Evolutionary conservation across 2,113 vertebrate genomes (phyloP).

Genomic region (Nansenia antarctica): DNA sequence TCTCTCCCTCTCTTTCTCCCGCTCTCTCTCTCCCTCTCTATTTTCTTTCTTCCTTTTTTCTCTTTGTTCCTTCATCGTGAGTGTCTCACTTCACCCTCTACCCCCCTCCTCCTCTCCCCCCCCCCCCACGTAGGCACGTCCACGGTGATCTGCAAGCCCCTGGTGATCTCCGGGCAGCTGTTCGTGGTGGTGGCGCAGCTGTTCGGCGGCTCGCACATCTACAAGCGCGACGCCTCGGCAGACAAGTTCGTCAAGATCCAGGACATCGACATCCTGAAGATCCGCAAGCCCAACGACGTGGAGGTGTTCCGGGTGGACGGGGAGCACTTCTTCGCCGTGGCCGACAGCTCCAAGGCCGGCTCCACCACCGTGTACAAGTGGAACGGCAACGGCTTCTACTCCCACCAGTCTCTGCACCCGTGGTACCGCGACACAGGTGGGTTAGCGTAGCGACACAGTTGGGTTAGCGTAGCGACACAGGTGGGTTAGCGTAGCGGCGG

Average conservation of each 20-base stretch:
- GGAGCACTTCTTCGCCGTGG: constrained; percentile 92
- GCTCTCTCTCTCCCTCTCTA: no score
- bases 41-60: no score
- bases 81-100: neutral
- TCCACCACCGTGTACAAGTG: constrained; percentile 98
- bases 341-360: constrained; percentile 98
- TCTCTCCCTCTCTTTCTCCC: no score
- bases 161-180: constrained; percentile 93
- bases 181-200: constrained; percentile 97
- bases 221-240: constrained; percentile 92
- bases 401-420: constrained; percentile 93
- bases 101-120: no score
- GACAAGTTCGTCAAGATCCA: constrained; percentile 99
- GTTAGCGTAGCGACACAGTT: no score
- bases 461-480: no score
- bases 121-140: constrained; percentile 97
- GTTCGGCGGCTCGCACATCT: constrained; percentile 97
- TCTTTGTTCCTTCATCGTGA: neutral
- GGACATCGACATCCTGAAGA: constrained; percentile 97
- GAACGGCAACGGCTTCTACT: constrained; percentile 99
- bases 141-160: constrained; percentile 95
- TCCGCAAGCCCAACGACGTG: constrained; percentile 97
- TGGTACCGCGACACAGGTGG: constrained; percentile 99
- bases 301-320: constrained; percentile 94
- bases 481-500: no score